These are phyloP conservation scores for Bathynomus jamesi DNA, from an alignment of 1,140 invertebrate genomes.

Conservation along the genomic window DNA sequence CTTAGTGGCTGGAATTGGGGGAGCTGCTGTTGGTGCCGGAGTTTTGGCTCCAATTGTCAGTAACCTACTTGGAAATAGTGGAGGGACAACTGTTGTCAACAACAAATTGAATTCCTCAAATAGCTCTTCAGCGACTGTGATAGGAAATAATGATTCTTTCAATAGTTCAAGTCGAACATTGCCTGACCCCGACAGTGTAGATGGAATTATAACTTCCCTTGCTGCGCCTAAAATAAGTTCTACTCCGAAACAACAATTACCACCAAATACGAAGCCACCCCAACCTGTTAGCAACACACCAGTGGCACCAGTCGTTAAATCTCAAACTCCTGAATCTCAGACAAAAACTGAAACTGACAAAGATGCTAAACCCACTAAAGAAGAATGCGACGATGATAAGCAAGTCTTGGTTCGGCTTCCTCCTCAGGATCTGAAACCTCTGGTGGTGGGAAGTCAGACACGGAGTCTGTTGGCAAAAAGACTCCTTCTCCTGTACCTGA, in stretches of 20 bases:
- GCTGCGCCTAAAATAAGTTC: neutral
- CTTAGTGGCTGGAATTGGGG: conserved; percentile 21
- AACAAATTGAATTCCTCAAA: neutral
- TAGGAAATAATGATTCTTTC: neutral
- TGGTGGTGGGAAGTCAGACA: conserved; percentile 34
- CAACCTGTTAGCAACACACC: neutral
- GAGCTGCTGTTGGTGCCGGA: conserved; percentile 24
- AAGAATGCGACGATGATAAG: conserved; percentile 28
- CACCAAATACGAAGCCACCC: neutral
- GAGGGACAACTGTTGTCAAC: neutral
- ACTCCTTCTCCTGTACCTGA: conserved; percentile 28
- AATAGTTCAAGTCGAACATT: neutral
- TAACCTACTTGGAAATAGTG: conserved; percentile 10
- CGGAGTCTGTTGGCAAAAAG: conserved; percentile 34
- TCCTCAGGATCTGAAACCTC: conserved; percentile 25
- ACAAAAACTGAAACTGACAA: conserved; percentile 4
- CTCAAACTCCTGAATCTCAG: neutral
- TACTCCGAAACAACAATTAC: too few relatives aligned
- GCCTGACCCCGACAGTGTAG: neutral
- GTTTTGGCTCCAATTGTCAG: conserved; percentile 27
- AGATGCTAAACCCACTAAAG: conserved; percentile 7
- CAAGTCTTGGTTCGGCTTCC: conserved; percentile 27
- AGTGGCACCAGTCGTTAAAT: neutral
- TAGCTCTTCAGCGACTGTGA: neutral
- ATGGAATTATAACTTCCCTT: neutral